Percentiles rank a stretch among this genome's conserved stretches.
Conservation (phyloP, 2,888 invertebrate genomes). For the Yponomeuta plumbellus region DNA sequence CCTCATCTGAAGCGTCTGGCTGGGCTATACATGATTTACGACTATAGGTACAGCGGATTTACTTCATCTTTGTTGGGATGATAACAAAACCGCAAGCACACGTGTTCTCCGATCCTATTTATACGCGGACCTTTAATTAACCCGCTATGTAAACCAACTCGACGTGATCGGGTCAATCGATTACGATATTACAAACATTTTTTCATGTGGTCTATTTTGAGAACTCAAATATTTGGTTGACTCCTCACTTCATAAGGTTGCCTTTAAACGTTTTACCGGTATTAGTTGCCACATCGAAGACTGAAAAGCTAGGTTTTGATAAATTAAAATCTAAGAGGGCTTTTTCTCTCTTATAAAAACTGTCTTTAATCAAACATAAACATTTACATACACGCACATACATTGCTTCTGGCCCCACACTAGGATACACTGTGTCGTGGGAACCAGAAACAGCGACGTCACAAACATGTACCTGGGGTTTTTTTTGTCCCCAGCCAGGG, state of each 20-base stretch:
- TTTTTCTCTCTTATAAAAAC: background rate
- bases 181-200: constrained; percentile 44
- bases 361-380: too few relatives aligned
- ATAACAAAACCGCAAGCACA: constrained; percentile 11
- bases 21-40: background rate
- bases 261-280: constrained; percentile 5
- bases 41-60: background rate
- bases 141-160: constrained; percentile 44
- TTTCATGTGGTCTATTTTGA: constrained; percentile 52
- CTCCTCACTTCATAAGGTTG: constrained; percentile 20
- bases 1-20: background rate
- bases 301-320: background rate
- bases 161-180: constrained; percentile 61
- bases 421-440: too few relatives aligned
- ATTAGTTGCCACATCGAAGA: constrained; percentile 22
- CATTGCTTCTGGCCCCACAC: too few relatives aligned
- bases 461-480: too few relatives aligned
- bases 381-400: too few relatives aligned
- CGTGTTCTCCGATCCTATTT: constrained; percentile 25
- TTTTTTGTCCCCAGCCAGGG: too few relatives aligned
- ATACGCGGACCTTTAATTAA: constrained; percentile 43
- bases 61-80: constrained; percentile 8
- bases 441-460: too few relatives aligned
- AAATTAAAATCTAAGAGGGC: background rate
- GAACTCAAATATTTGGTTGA: constrained; percentile 34